Evolutionary conservation across 2,888 invertebrate species (phyloP).

Genomic region (Athetis lepigone): DNA sequence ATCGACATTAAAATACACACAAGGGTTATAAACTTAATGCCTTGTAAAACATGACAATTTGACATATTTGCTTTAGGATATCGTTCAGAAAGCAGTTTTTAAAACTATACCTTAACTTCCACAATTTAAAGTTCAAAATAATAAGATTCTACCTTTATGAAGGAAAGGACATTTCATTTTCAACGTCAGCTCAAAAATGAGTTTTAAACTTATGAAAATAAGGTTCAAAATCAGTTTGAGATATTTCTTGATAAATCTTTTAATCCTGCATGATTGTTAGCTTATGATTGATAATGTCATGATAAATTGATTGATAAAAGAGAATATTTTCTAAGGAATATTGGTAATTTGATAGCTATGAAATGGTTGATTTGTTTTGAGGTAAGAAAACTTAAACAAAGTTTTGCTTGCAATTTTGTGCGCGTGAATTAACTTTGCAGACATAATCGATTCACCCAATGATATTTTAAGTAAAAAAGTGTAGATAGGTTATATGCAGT

Average conservation of each 20-base stretch:
- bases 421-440: too few relatives aligned
- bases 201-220: not conserved
- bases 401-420: too few relatives aligned
- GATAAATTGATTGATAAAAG: slow-evolving; percentile 41
- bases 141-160: not conserved
- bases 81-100: not conserved
- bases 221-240: not conserved
- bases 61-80: slow-evolving; percentile 40
- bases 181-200: not conserved
- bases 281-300: slow-evolving; percentile 48
- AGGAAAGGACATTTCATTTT: not conserved
- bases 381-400: too few relatives aligned
- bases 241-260: slow-evolving; percentile 15
- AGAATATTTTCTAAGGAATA: not conserved
- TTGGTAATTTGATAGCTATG: not conserved
- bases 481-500: too few relatives aligned
- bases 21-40: slow-evolving; percentile 29
- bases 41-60: slow-evolving; percentile 55
- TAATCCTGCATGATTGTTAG: slow-evolving; percentile 40
- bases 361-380: too few relatives aligned
- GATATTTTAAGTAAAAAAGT: too few relatives aligned
- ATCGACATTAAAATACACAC: slow-evolving; percentile 31
- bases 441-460: too few relatives aligned
- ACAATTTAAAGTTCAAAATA: not conserved
- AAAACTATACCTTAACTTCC: not conserved